Evolutionary conservation across 2,113 vertebrate species (phyloP), one percentile per base, ranked within the genome.

Genomic region (Anhinga anhinga): DNA sequence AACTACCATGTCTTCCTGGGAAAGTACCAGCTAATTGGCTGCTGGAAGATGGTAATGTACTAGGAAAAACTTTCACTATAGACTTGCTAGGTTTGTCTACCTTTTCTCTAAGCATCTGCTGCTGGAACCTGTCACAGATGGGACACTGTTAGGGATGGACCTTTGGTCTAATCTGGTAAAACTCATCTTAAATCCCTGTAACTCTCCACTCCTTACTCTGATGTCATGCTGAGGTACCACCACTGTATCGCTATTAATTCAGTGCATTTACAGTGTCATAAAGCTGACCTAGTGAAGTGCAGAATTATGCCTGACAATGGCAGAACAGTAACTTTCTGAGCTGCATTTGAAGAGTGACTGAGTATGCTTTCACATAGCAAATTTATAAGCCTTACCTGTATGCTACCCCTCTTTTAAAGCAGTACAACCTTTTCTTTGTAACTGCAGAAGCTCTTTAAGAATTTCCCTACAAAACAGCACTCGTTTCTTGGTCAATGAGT

Each of bases 401-500:
- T 53, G 70, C 36, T 89, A 82, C 45, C 45, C 15, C 16, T 95
- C 32, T 73, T 89, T 61, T 77, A 80, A 59, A 1, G 42, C 23
- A 73, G 53, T 23, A 92, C 73, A 95, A 82, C 32, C 36, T 79
- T 69, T 84, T 95, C 73, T 91, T 95, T 95, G 86, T 91, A 89
- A 94, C 38, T 87, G 23, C n/a, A 79, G n/a, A 52, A 90, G 47
- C 22, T 81, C 45, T 92, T 86, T 71, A 81, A 84, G 50, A 44
- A 84, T 55, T 86, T 76, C 40, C 36, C 59, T 62, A 77, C 81
- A 85, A 91, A 95, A 82, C 62, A 91, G 53, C 63, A 81, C 59
- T 95, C n/a, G 88, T 91, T 95, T 94, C 42, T 95, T 82, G 66
- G 77, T 93, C 89, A 91, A 72, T 59, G 47, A 62, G n/a, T 80